Evolutionary conservation across 2,888 invertebrate species (phyloP).

Genomic region (Flexamia atlantica): DNA sequence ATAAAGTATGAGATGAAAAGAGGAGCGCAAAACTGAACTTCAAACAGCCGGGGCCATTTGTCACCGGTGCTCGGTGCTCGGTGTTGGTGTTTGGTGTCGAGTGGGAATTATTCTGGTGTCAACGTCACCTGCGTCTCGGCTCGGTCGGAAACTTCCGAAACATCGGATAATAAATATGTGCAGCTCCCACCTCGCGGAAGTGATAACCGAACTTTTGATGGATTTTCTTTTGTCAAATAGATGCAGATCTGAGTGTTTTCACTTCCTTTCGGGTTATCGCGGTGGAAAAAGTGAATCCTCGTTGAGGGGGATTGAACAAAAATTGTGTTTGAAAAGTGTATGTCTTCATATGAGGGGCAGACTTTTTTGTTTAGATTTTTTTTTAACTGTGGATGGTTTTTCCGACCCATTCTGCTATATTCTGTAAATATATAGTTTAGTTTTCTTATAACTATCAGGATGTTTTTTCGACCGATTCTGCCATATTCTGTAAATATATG

Average conservation of each 20-base stretch:
- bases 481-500: too few relatives aligned
- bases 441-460: too few relatives aligned
- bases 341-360: too few relatives aligned
- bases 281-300: too few relatives aligned
- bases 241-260: background rate
- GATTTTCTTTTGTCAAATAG: slow-evolving; percentile 19
- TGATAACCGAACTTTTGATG: slow-evolving; percentile 23
- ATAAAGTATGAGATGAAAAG: slow-evolving; percentile 13
- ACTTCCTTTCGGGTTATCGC: too few relatives aligned
- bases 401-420: too few relatives aligned
- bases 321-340: too few relatives aligned
- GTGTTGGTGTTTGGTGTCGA: slow-evolving; percentile 28
- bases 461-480: too few relatives aligned
- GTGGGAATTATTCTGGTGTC: slow-evolving; percentile 31
- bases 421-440: too few relatives aligned
- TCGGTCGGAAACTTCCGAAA: slow-evolving; percentile 28
- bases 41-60: slow-evolving; percentile 39
- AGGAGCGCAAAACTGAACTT: slow-evolving; percentile 22
- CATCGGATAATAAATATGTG: slow-evolving; percentile 22
- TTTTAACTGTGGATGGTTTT: too few relatives aligned
- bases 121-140: slow-evolving; percentile 7
- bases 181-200: background rate
- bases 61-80: slow-evolving; percentile 38
- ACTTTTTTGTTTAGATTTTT: too few relatives aligned
- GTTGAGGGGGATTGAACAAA: too few relatives aligned